These are phyloP conservation scores for Cyprinodon tularosa DNA, from an alignment of 2,113 vertebrate species.

Conservation along the genomic window DNA sequence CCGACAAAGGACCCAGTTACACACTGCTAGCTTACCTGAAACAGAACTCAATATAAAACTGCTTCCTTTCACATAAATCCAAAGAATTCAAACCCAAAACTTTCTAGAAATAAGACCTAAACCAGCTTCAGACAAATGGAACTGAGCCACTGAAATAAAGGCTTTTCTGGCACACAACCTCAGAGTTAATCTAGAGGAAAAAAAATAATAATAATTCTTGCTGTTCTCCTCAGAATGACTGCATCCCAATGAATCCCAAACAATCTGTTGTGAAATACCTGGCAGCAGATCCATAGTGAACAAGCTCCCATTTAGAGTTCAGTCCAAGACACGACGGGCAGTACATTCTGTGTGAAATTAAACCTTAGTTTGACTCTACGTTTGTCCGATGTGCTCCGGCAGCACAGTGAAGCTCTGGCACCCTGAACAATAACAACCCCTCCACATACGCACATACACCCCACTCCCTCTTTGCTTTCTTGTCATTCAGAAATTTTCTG, in stretches of 20 bases:
- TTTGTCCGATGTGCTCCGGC: constrained; percentile 50
- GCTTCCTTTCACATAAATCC: constrained; percentile 11
- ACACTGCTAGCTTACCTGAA: constrained; percentile 13
- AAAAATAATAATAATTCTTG: not conserved
- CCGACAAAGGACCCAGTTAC: constrained; percentile 23
- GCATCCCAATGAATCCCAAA: not conserved
- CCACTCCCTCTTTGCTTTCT: constrained; percentile 73
- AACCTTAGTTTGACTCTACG: constrained; percentile 55
- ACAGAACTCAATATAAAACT: constrained; percentile 5
- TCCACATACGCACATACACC: constrained; percentile 1
- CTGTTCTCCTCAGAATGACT: not conserved
- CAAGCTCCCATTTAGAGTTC: constrained; percentile 73
- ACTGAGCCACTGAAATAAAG: not conserved
- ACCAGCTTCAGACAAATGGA: no score
- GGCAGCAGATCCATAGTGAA: constrained; percentile 73
- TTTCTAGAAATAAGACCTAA: not conserved
- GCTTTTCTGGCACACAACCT: not conserved
- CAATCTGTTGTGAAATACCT: constrained; percentile 68
- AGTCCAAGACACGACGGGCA: constrained; percentile 52
- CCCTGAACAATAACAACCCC: constrained; percentile 53
- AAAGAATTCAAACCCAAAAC: constrained; percentile 32
- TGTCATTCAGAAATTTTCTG: constrained; percentile 76
- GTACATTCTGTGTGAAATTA: constrained; percentile 74
- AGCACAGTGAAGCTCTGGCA: constrained; percentile 44
- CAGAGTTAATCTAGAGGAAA: not conserved